phyloP scores from a whole-genome alignment of 2,113 vertebrate species.

The Delphinapterus leucas region DNA sequence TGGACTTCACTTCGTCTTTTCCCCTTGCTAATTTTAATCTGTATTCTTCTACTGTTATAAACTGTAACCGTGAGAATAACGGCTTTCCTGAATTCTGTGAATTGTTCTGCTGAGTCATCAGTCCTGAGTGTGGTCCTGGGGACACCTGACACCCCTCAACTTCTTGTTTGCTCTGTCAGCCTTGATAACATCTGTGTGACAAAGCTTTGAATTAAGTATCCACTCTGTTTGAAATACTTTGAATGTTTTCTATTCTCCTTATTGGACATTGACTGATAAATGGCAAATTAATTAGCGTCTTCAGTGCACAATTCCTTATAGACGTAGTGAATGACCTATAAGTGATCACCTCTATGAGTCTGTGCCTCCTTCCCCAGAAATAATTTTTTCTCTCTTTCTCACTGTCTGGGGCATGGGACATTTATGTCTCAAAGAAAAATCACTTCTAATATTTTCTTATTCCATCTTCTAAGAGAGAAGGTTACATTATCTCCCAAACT shows the following conservation, averaged over 20 bases:
- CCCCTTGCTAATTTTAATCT: not conserved
- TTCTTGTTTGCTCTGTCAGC: not conserved
- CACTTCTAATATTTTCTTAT: not conserved
- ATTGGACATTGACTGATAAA: not conserved
- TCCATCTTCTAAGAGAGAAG: not conserved
- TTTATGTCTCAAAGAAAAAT: not conserved
- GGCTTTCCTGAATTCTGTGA: not conserved
- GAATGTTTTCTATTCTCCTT: not conserved
- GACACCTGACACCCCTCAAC: not conserved
- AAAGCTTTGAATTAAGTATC: not conserved
- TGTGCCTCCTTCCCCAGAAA: not conserved
- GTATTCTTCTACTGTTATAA: not conserved
- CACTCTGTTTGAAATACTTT: not conserved
- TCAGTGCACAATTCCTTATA: not conserved
- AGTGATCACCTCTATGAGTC: not conserved
- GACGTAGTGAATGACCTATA: not conserved
- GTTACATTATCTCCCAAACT: not conserved
- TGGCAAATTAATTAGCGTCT: not conserved
- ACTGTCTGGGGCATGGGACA: not conserved
- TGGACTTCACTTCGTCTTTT: not conserved
- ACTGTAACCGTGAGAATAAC: not conserved
- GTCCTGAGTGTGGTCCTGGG: not conserved
- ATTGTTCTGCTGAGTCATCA: not conserved
- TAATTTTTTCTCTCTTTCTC: not conserved
- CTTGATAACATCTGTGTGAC: not conserved